Conservation (phyloP, 2,797 vertebrate genomes). For the Mormyrops attenuatus region DNA sequence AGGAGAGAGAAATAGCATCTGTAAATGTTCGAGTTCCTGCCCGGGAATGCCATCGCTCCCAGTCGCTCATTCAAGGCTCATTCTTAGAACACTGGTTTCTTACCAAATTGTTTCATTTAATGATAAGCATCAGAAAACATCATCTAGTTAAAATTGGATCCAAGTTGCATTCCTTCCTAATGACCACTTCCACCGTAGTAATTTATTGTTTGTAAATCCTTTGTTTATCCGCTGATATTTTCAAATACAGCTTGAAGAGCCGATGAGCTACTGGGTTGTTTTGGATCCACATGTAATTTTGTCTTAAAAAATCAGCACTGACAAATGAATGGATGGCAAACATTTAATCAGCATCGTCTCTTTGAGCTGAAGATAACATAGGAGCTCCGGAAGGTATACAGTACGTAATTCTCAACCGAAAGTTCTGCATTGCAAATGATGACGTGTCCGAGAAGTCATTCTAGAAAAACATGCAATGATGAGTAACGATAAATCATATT, state of each 20-base stretch:
- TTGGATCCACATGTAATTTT: background rate
- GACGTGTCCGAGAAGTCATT: background rate
- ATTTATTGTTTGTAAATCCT: background rate
- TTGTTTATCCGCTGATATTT: background rate
- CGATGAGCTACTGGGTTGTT: background rate
- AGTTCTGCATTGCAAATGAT: background rate
- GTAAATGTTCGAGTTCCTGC: conserved; percentile 23
- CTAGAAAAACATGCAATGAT: background rate
- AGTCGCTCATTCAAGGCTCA: background rate
- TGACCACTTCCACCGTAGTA: background rate
- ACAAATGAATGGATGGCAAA: conserved; percentile 4
- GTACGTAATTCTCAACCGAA: background rate
- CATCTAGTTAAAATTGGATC: background rate
- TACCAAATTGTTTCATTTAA: background rate
- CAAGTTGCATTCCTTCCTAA: background rate
- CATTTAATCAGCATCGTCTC: background rate
- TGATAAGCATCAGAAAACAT: conserved; percentile 5
- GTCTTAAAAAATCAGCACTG: background rate
- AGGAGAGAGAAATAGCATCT: conserved; percentile 39
- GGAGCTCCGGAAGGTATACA: background rate
- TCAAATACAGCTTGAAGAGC: background rate
- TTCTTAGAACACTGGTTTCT: background rate
- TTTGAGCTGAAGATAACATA: background rate
- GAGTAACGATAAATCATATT: background rate
- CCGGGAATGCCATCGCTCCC: background rate